A percentile compares a stretch with the other conserved stretches of the same genome.
Evolutionary conservation across 2,797 vertebrate species (phyloP).

Genomic region (Cyclopterus lumpus): DNA sequence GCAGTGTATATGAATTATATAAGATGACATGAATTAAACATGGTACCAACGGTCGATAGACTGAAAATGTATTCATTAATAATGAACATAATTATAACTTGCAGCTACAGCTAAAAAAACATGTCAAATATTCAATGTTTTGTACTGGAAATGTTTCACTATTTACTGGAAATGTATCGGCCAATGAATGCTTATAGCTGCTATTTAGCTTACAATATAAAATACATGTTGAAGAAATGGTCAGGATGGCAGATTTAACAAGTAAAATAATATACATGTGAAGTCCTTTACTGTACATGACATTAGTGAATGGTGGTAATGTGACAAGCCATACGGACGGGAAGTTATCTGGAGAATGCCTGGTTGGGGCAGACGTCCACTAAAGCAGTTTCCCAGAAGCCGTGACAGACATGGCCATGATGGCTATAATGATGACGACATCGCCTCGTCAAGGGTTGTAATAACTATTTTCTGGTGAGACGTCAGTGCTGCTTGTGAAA

Average conservation of each 20-base stretch:
- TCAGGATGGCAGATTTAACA: neutral
- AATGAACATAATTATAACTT: neutral
- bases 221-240: neutral
- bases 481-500: neutral
- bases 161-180: neutral
- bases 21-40: neutral
- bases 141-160: neutral
- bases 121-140: neutral
- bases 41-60: neutral
- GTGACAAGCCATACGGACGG: constrained; percentile 68
- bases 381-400: constrained; percentile 75
- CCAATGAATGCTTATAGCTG: neutral
- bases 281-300: constrained; percentile 50
- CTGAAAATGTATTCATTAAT: neutral
- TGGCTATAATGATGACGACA: constrained; percentile 64
- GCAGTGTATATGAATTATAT: neutral
- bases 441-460: constrained; percentile 30
- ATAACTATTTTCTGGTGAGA: constrained; percentile 31
- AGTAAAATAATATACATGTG: neutral
- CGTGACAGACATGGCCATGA: constrained; percentile 40
- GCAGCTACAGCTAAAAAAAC: neutral
- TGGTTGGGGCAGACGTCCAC: constrained; percentile 51
- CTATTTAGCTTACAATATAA: neutral
- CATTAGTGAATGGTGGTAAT: constrained; percentile 61
- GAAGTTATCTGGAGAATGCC: constrained; percentile 77